Evolutionary conservation across 2,888 invertebrate species (phyloP), one percentile per base, ranked within the genome.

Genomic region (Dryadula phaetusa): DNA sequence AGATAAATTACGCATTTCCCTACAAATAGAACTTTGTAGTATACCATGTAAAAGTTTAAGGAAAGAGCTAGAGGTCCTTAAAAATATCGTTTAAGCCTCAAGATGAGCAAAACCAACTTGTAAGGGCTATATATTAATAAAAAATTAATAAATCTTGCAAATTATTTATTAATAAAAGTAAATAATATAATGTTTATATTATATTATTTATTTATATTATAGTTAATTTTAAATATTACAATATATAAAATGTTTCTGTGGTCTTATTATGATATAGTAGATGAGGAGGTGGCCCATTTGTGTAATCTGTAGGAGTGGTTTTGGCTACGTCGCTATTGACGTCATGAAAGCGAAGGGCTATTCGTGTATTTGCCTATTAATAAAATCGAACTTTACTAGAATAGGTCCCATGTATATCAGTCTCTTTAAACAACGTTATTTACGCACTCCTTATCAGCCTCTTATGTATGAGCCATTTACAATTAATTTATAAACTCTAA

Each of bases 291-390:
- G 80, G 76, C 76, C 81, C 78, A 79, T 80, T 82, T 82, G 72
- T 81, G 75, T 77, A 74, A 80, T 79, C 67, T 73, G 76, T 77
- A 76, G 76, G 76, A 78, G 77, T 75, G 75, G 71, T 76, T 80
- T 86, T 86, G 83, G 83, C 83, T 78, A 74, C 80, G 72, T 69
- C 70, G 64, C 72, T 67, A 77, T 79, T 84, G 85, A 86, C 86
- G 86, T 86, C 84, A 85, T 75, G 69, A 77, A 78, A 76, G 67
- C 70, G 78, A 80, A 88, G 88, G 88, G 86, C 85, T 88, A 87
- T 87, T 87, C 84, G 80, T 79, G 85, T 83, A 79, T 80, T 77
- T 76, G 75, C 69, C 86, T 89, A 88, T 83, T 82, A 86, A 85
- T 87, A 87, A 80, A 75, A 83, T 79, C 77, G 78, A 84, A 81